Evolutionary conservation across 2,888 invertebrate species (phyloP), one percentile per base, ranked within the genome.

Genomic region (Halictus ligatus): DNA sequence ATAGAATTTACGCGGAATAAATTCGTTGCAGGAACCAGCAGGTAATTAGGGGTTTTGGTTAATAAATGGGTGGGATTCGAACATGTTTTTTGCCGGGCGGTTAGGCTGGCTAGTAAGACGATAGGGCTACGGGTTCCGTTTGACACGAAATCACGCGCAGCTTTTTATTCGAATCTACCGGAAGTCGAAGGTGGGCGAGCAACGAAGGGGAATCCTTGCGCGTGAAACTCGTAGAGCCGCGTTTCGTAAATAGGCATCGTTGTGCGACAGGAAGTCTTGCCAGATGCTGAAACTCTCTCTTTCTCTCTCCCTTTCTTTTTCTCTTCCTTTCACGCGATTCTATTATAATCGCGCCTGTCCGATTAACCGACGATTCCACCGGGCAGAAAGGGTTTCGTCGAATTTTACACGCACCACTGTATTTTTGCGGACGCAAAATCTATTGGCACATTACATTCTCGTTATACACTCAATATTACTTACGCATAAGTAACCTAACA

Each of bases 181-280:
- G 91, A 91, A 89, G 82, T 87, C 75, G 76, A 88, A 88, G 86
- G 75, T 88, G 80, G 82, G 80, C 78, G 86, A 69, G 77, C n/a
- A 75, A 86, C 50, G 82, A 86, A 78, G 82, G 85, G 81, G 69
- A 73, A 85, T 89, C 76, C 77, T 86, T 84, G 86, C 82, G 77
- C 72, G 75, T 90, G 83, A 84, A 90, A 80, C 88, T 83, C 76
- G 64, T 81, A 74, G 58, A 79, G 78, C 72, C 54, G 75, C 82
- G 86, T 77, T 90, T 89, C 86, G 84, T 90, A 90, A 90, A 90
- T 89, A 90, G 89, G 81, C 74, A 80, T 80, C 85, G 87, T 85
- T 77, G 85, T 76, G 85, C 75, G 89, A 78, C 87, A 88, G 90
- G 88, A 92, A 90, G 87, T 91, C 90, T 91, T 82, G 89, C 91